These are phyloP conservation scores for Proctacanthus coquilletti DNA, from an alignment of 1,140 invertebrate species.

Conservation along the genomic window DNA sequence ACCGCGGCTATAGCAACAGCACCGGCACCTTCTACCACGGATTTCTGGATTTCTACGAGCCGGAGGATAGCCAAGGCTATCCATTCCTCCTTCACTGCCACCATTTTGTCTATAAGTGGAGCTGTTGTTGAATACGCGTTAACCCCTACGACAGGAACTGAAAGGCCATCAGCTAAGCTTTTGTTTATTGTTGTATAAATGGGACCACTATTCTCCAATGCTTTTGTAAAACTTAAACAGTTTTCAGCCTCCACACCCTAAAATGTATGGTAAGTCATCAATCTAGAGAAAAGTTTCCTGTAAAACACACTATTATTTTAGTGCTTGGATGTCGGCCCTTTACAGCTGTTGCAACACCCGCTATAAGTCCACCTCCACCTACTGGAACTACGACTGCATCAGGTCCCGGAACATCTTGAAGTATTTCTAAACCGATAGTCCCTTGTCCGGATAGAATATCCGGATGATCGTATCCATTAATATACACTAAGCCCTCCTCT, in stretches of 20 bases:
- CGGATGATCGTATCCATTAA: slow-evolving; percentile 23
- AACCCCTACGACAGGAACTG: slow-evolving; percentile 68
- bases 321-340: slow-evolving; percentile 71
- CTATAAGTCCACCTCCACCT: slow-evolving; percentile 78
- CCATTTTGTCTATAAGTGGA: slow-evolving; percentile 60
- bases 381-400: slow-evolving; percentile 71
- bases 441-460: slow-evolving; percentile 88
- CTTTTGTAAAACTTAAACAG: slow-evolving; percentile 67
- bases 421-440: slow-evolving; percentile 79
- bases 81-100: slow-evolving; percentile 59
- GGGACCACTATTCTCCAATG: slow-evolving; percentile 55
- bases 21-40: slow-evolving; percentile 77
- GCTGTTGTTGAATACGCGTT: slow-evolving; percentile 65
- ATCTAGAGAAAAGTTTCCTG: too few relatives aligned
- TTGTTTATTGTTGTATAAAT: slow-evolving; percentile 44
- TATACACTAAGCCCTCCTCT: slow-evolving; percentile 46
- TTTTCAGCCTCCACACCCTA: too few relatives aligned
- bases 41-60: slow-evolving; percentile 72
- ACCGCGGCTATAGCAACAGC: slow-evolving; percentile 70
- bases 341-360: slow-evolving; percentile 71
- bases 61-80: slow-evolving; percentile 66
- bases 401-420: slow-evolving; percentile 64
- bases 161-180: slow-evolving; percentile 73
- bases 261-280: background rate
- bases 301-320: slow-evolving; percentile 47